phyloP scores from a whole-genome alignment of 2,797 vertebrate genomes.

The Notolepis coatsorum region DNA sequence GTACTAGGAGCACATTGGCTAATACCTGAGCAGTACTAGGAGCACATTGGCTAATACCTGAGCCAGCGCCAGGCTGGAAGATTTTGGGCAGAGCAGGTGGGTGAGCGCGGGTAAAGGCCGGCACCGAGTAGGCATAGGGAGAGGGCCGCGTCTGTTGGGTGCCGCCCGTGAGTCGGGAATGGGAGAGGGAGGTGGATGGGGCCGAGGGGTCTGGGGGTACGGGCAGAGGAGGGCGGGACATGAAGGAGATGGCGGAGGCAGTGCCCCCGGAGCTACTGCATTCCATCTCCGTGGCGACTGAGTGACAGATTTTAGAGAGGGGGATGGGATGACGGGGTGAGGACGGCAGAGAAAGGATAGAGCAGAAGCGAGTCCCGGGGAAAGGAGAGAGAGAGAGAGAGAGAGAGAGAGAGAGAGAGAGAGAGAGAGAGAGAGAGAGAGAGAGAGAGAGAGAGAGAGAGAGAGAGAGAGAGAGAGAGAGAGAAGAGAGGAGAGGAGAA shows the following conservation, averaged over 20 bases:
- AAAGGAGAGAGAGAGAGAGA: not conserved
- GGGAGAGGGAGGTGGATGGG: constrained; percentile 24
- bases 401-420: not conserved
- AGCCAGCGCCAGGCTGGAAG: constrained; percentile 74
- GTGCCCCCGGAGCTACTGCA: constrained; percentile 50
- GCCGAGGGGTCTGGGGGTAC: constrained; percentile 44
- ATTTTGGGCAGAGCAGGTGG: constrained; percentile 83
- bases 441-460: not conserved
- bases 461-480: not conserved
- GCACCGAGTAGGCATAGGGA: constrained; percentile 67
- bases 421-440: not conserved
- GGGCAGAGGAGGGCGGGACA: constrained; percentile 43
- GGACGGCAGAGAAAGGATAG: not conserved
- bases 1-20: too few species aligned
- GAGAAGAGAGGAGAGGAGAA: not conserved
- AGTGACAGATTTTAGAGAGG: constrained; percentile 36
- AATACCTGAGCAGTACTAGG: too few species aligned
- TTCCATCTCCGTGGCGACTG: constrained; percentile 67
- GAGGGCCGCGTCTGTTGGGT: constrained; percentile 56
- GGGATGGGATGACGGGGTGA: not conserved
- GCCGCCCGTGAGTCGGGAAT: constrained; percentile 1
- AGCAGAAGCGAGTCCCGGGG: not conserved
- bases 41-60: constrained; percentile 77
- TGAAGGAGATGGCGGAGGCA: constrained; percentile 57
- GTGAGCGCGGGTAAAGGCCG: constrained; percentile 75